These are phyloP conservation scores for Pseudomyrmex cubaensis DNA, from an alignment of 1,140 invertebrate genomes.

Conservation along the genomic window DNA sequence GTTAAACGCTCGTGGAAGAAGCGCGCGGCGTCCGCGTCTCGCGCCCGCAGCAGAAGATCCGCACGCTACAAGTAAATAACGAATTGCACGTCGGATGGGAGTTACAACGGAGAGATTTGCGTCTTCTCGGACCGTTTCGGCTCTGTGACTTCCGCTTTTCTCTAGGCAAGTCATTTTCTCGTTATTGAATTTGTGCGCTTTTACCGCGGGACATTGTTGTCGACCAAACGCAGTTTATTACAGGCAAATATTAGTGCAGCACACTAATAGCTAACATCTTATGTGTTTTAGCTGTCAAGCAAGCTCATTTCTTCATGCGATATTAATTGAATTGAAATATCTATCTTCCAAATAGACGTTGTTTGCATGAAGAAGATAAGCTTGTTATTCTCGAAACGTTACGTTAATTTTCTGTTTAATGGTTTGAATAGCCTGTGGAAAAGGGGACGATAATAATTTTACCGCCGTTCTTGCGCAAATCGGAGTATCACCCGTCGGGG, in stretches of 20 bases:
- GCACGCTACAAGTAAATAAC: conserved; percentile 65
- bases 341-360: not conserved
- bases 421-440: conserved; percentile 15
- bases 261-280: conserved; percentile 12
- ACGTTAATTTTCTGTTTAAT: conserved; percentile 22
- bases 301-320: not conserved
- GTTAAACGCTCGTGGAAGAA: conserved; percentile 81
- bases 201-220: not conserved
- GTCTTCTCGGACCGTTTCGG: conserved; percentile 47
- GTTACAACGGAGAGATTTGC: conserved; percentile 17
- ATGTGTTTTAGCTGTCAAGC: not conserved
- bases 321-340: not conserved
- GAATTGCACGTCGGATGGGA: conserved; percentile 60
- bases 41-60: conserved; percentile 57
- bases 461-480: conserved; percentile 65
- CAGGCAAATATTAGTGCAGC: not conserved
- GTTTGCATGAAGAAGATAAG: conserved; percentile 5
- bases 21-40: conserved; percentile 59
- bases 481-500: conserved; percentile 68
- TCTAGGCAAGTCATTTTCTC: conserved; percentile 57
- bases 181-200: conserved; percentile 30
- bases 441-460: conserved; percentile 70
- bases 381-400: conserved; percentile 1
- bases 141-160: conserved; percentile 61
- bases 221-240: conserved; percentile 4